phyloP scores from a whole-genome alignment of 2,888 invertebrate genomes.

The Rugalucina vietnamica region DNA sequence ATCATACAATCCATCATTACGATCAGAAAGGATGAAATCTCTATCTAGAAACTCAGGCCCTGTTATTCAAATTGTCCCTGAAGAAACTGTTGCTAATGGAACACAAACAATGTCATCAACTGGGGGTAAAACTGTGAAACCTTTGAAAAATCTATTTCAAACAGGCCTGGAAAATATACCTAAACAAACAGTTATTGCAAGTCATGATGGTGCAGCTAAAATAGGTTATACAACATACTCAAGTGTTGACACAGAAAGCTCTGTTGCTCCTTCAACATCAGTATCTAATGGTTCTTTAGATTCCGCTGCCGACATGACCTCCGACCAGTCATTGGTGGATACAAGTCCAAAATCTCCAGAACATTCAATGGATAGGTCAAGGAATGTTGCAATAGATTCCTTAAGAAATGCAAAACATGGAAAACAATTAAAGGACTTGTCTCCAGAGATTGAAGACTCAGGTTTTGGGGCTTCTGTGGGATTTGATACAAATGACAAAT shows the following conservation, averaged over 20 bases:
- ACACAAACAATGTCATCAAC: neutral
- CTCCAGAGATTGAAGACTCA: slow-evolving; percentile 13
- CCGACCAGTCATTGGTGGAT: slow-evolving; percentile 22
- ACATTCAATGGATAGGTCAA: slow-evolving; percentile 36
- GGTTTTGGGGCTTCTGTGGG: neutral
- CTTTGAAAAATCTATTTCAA: neutral
- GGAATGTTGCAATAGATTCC: slow-evolving; percentile 57
- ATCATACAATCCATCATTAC: slow-evolving; percentile 43
- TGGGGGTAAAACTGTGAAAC: neutral
- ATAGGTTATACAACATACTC: slow-evolving; percentile 46
- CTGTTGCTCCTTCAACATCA: slow-evolving; percentile 46
- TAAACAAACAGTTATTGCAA: neutral
- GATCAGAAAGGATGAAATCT: slow-evolving; percentile 20
- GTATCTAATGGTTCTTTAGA: slow-evolving; percentile 52
- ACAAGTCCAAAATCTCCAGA: slow-evolving; percentile 19
- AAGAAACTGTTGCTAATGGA: neutral
- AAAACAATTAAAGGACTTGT: slow-evolving; percentile 8
- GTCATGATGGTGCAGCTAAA: slow-evolving; percentile 5
- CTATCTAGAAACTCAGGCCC: slow-evolving; percentile 50
- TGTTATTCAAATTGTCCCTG: slow-evolving; percentile 49
- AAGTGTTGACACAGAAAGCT: slow-evolving; percentile 57
- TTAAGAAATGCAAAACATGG: slow-evolving; percentile 20
- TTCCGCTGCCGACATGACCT: slow-evolving; percentile 46
- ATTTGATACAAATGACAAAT: neutral
- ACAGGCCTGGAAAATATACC: neutral